These are phyloP conservation scores for Drosophila orosa DNA, from an alignment of 1,140 invertebrate genomes.

Conservation along the genomic window DNA sequence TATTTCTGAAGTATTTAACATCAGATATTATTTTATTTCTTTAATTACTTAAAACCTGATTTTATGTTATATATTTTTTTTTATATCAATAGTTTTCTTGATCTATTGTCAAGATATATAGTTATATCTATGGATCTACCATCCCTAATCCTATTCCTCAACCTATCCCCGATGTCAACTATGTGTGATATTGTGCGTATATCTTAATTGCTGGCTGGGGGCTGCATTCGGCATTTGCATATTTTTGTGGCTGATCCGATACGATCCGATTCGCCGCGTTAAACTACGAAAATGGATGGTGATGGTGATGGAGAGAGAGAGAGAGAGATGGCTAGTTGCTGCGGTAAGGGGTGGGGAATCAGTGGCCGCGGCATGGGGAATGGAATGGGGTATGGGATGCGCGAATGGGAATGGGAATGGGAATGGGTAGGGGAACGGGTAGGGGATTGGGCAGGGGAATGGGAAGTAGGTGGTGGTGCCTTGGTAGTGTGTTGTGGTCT, in stretches of 20 bases:
- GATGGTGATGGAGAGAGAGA: constrained; percentile 16
- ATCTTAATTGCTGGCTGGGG: constrained; percentile 28
- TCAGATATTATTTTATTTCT: not conserved
- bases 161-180: constrained; percentile 7
- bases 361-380: constrained; percentile 2
- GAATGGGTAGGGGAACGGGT: constrained; percentile 11
- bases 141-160: constrained; percentile 1
- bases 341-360: constrained; percentile 12
- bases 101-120: not conserved
- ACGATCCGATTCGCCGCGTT: constrained; percentile 8
- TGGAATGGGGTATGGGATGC: constrained; percentile 8
- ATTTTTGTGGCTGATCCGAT: constrained; percentile 34
- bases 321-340: constrained; percentile 3
- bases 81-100: not conserved
- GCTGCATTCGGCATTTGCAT: constrained; percentile 48
- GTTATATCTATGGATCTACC: not conserved
- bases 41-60: not conserved
- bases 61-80: not conserved
- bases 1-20: not conserved
- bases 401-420: constrained; percentile 1
- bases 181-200: constrained; percentile 38
- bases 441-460: not conserved
- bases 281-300: constrained; percentile 21
- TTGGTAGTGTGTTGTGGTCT: constrained; percentile 26
- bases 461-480: constrained; percentile 5